Evolutionary conservation across 2,888 invertebrate genomes (phyloP).

Genomic region (Acrobasis repandana): DNA sequence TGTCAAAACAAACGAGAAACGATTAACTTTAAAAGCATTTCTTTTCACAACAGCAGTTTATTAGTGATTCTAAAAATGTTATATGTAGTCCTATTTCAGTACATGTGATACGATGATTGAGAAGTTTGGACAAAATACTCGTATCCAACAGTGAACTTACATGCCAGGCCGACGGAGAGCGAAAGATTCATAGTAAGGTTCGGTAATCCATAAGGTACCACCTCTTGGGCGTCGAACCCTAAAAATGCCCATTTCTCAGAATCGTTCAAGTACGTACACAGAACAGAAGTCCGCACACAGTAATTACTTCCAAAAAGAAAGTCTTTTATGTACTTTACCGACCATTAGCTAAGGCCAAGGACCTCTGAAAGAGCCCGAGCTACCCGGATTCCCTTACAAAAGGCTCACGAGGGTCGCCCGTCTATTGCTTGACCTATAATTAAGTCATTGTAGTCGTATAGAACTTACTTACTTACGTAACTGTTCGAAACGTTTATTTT

Average conservation of each 20-base stretch:
- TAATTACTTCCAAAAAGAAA: conserved; percentile 19
- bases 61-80: too few relatives aligned
- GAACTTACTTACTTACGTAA: conserved; percentile 7
- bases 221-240: too few relatives aligned
- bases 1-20: too few relatives aligned
- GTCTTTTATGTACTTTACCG: conserved; percentile 32
- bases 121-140: too few relatives aligned
- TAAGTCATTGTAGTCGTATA: conserved; percentile 48
- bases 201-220: too few relatives aligned
- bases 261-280: not conserved
- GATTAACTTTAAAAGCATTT: too few relatives aligned
- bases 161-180: too few relatives aligned
- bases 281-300: conserved; percentile 12
- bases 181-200: too few relatives aligned
- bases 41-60: too few relatives aligned
- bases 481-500: conserved; percentile 27
- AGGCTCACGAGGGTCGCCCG: conserved; percentile 62
- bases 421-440: conserved; percentile 59
- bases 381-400: conserved; percentile 53
- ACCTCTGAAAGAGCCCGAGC: conserved; percentile 51
- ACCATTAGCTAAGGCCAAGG: conserved; percentile 49
- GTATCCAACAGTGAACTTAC: too few relatives aligned
- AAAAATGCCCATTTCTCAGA: not conserved
- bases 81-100: too few relatives aligned
- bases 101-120: too few relatives aligned